Evolutionary conservation across 2,113 vertebrate species (phyloP), one percentile per base, ranked within the genome.

Genomic region (Morone saxatilis): DNA sequence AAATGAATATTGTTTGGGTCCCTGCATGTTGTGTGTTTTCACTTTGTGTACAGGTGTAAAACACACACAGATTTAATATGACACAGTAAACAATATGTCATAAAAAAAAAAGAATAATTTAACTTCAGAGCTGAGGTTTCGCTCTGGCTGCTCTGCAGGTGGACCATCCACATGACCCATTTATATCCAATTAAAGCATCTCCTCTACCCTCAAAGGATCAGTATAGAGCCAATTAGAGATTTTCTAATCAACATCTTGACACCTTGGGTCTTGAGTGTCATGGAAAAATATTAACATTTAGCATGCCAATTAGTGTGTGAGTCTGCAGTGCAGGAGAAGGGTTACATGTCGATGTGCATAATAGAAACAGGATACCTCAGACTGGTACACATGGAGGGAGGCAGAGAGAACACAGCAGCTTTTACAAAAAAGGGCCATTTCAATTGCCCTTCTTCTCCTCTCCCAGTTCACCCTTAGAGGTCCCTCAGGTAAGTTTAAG

Each of bases 401-500:
- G 68, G 75, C 71, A 66, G 70, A 63, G 66, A 82, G 71, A 79
- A 82, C 65, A 71, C 59, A 6, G 56, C 47, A 41, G 75, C 77
- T 78, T 89, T 88, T 68, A 78, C 36, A 47, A 76, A 53, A 85
- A 85, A 75, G 68, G 62, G 67, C 76, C 76, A 86, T 87, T 89
- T 90, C 90, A 85, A 87, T 89, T 85, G 85, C 73, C 86, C 90
- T 85, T 86, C 79, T 45, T 78, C 69, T 78, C 77, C 76, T 77
- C 68, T 83, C 71, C 76, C 87, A 61, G 76, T 85, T 88, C 71
- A 80, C 70, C 85, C 87, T 84, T 43, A 82, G 61, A 71, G 73
- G 85, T 94, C 93, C 94, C 93, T 74, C 87, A 92, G 89, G 93
- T 92, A 79, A 93, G 90, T 94, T 94, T 92, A 94, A 94, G 90